Evolutionary conservation across 2,888 invertebrate genomes (phyloP), one percentile per base, ranked within the genome.

Genomic region (Nemapogon koenigi): DNA sequence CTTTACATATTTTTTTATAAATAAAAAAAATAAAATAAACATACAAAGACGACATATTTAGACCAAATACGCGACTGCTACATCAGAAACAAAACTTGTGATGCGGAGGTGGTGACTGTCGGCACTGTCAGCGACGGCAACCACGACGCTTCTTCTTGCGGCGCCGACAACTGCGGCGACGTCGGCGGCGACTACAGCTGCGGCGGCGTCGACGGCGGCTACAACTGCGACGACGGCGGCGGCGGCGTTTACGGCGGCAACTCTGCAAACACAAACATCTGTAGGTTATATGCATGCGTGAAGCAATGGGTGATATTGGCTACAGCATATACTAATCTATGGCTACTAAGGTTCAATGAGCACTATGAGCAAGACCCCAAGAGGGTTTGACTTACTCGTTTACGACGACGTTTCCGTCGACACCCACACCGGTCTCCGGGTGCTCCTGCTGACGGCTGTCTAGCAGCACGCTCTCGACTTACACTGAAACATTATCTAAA

Each of bases 61-160:
- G 3, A 22, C 6, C 10, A 7, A 7, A 22, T 10, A 22, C 7
- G 7, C 10, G 10, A 22, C 10, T 7, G 10, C 22, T 22, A 22
- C 22, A 22, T 7, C 10, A 22, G n/a, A n/a, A n/a, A n/a, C n/a
- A n/a, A n/a, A n/a, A n/a, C n/a, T n/a, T n/a, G n/a, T n/a, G n/a
- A n/a, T n/a, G n/a, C 50, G 58, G 17, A 49, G 53, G 18, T 51
- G 55, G 43, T 55, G 49, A 53, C 62, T 52, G 55, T 60, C 52
- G 54, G 58, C 49, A 45, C 49, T 43, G 43, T 52, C 47, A 44
- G 53, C 49, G 50, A 59, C 50, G 50, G 63, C 35, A 43, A 55
- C 19, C 52, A 58, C 26, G 49, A 51, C 42, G 54, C 67, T 32
- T 59, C 31, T n/a, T n/a, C n/a, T n/a, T n/a, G n/a, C 49, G 4